Conservation (phyloP, 1,140 invertebrate species). For the Calycopis cecrops region DNA sequence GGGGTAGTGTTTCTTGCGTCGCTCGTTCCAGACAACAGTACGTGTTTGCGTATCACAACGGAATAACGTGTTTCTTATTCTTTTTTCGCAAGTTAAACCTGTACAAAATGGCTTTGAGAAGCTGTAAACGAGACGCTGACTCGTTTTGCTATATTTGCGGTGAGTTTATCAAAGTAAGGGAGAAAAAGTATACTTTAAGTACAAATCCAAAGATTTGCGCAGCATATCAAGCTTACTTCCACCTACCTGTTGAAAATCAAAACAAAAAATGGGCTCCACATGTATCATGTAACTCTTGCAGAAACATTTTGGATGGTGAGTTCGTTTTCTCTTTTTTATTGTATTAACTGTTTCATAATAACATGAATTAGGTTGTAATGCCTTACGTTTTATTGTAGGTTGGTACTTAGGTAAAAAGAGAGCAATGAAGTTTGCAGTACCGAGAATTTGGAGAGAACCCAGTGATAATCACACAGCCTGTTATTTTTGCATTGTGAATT, state of each 20-base stretch:
- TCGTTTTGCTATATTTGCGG: constrained; percentile 22
- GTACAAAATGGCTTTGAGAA: constrained; percentile 4
- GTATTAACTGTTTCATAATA: too few species aligned
- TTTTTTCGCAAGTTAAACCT: neutral
- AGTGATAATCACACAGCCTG: too few species aligned
- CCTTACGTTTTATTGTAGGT: too few species aligned
- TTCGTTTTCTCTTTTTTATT: too few species aligned
- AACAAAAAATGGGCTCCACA: constrained; percentile 19
- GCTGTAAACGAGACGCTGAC: constrained; percentile 27
- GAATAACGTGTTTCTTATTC: neutral
- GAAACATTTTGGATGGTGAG: constrained; percentile 19
- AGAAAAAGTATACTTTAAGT: neutral
- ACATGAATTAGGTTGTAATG: too few species aligned
- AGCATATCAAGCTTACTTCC: constrained; percentile 19
- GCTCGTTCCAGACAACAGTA: too few species aligned
- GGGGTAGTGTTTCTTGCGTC: too few species aligned
- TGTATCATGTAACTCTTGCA: constrained; percentile 12
- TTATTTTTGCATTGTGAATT: too few species aligned
- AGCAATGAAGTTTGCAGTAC: too few species aligned
- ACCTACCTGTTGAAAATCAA: constrained; percentile 14
- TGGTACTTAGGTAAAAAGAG: too few species aligned
- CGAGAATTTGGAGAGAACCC: too few species aligned
- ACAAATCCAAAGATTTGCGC: constrained; percentile 11
- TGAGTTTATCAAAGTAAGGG: constrained; percentile 15
- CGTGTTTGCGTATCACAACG: neutral